phyloP scores from a whole-genome alignment of 1,140 invertebrate genomes.

The Lithobius niger region DNA sequence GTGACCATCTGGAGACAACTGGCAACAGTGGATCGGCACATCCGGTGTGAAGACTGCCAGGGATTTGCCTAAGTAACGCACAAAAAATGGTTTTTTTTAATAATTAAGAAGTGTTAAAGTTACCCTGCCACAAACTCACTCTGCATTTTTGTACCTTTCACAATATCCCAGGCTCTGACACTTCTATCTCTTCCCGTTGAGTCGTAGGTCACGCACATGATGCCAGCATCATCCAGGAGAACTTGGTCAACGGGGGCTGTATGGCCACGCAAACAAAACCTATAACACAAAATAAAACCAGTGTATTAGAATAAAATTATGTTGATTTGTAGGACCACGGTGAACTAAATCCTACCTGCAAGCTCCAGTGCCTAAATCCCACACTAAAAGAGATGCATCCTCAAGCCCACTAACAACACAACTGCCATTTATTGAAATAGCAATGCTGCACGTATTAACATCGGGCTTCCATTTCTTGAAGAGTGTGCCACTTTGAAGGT shows the following conservation, averaged over 20 bases:
- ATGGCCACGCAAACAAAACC: conserved; percentile 57
- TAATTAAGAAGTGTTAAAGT: not conserved
- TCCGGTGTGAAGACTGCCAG: conserved; percentile 64
- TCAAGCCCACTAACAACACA: conserved; percentile 70
- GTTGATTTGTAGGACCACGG: not conserved
- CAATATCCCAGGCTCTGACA: conserved; percentile 61
- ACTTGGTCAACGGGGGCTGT: conserved; percentile 55
- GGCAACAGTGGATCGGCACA: conserved; percentile 54
- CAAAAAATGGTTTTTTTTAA: conserved; percentile 3
- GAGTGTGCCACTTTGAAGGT: conserved; percentile 76
- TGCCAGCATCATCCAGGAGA: conserved; percentile 51
- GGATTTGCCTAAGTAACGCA: conserved; percentile 42
- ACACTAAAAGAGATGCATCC: conserved; percentile 64
- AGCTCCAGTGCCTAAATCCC: conserved; percentile 68
- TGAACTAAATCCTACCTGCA: conserved; percentile 23
- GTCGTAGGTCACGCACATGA: conserved; percentile 54
- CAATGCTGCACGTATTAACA: conserved; percentile 58
- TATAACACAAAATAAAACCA: conserved; percentile 5
- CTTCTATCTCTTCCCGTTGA: conserved; percentile 50
- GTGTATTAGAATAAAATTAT: not conserved
- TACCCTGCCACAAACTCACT: not conserved
- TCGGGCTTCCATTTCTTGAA: conserved; percentile 82
- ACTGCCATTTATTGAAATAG: conserved; percentile 60
- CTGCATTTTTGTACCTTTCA: conserved; percentile 42
- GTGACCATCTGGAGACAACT: conserved; percentile 53